Conservation (phyloP, 2,888 invertebrate genomes). For the Epinotia bilunana region DNA sequence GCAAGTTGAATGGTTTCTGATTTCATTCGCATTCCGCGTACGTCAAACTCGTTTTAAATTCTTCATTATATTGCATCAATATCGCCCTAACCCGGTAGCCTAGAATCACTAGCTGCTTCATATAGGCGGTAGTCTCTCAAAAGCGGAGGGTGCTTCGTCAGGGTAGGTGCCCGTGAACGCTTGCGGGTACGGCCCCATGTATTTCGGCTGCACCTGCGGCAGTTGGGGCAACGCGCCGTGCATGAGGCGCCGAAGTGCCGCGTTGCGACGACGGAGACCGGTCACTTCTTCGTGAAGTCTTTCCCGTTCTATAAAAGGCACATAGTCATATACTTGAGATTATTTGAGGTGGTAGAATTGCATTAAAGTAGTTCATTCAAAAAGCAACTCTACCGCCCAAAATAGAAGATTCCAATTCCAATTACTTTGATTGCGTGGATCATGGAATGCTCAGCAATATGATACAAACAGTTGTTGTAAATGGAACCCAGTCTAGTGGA, state of each 20-base stretch:
- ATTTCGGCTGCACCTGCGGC: conserved; percentile 52
- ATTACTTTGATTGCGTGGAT: no score
- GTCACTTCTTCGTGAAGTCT: conserved; percentile 87
- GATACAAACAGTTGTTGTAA: no score
- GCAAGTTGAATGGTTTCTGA: neutral
- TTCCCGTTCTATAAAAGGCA: conserved; percentile 83
- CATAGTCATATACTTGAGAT: neutral
- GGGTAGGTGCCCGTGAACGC: conserved; percentile 61
- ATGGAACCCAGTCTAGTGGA: no score
- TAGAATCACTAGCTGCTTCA: conserved; percentile 44
- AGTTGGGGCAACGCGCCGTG: conserved; percentile 83
- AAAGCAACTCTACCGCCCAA: no score
- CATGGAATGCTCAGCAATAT: no score
- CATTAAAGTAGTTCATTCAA: no score
- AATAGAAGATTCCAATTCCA: no score
- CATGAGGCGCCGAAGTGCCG: conserved; percentile 87
- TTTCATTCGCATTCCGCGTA: neutral
- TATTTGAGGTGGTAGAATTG: no score
- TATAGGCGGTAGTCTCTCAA: conserved; percentile 69
- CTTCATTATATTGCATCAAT: neutral
- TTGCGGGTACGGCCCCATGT: conserved; percentile 53
- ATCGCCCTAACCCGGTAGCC: neutral
- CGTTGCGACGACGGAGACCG: conserved; percentile 86
- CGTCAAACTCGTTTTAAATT: no score
- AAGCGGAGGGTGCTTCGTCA: conserved; percentile 56